Evolutionary conservation across 2,113 vertebrate genomes (phyloP), one percentile per base, ranked within the genome.

Genomic region (Syngnathus floridae): DNA sequence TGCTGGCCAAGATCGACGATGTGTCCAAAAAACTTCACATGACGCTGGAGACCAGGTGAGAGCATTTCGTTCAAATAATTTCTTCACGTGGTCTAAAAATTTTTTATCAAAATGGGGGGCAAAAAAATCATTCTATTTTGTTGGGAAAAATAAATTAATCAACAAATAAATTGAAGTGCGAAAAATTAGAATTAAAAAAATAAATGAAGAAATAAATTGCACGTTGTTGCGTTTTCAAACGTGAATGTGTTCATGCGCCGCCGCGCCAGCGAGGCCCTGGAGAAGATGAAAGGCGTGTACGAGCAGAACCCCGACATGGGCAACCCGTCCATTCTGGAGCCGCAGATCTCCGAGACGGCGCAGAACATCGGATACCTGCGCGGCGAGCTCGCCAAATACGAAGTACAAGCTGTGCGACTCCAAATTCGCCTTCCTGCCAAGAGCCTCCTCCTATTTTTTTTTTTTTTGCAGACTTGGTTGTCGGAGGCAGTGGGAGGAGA

Each of bases 201-300:
- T 41, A 3, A 26, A 26, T 26, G 22, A 26, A 1, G 22, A 26
- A 26, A 26, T 26, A 26, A 26, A 26, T 26, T 11, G 38, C 8
- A 2, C 7, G 40, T 41, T 11, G 40, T 11, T 11, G 40, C 40
- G 11, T 12, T 41, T 41, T 41, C 40, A 41, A 41, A 41, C 12
- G 16, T 10, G 2, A 4, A 19, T 52, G 62, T 49, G 16, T 37
- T 4, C 22, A n/a, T 45, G 31, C 13, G 65, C n/a, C n/a, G n/a
- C n/a, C n/a, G n/a, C n/a, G n/a, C 40, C 74, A 82, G 95, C 81
- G 95, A 96, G 37, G 96, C 94, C 0, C 91, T 98, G 81, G 93
- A 93, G 82, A 98, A 94, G 91, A 98, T 98, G 96, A 96, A 93
- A 87, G 94, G 93, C 37, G 95, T 97, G 16, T 98, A 98, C 66